These are phyloP conservation scores for Stictonetta naevosa DNA, from an alignment of 2,113 vertebrate species.

Conservation along the genomic window DNA sequence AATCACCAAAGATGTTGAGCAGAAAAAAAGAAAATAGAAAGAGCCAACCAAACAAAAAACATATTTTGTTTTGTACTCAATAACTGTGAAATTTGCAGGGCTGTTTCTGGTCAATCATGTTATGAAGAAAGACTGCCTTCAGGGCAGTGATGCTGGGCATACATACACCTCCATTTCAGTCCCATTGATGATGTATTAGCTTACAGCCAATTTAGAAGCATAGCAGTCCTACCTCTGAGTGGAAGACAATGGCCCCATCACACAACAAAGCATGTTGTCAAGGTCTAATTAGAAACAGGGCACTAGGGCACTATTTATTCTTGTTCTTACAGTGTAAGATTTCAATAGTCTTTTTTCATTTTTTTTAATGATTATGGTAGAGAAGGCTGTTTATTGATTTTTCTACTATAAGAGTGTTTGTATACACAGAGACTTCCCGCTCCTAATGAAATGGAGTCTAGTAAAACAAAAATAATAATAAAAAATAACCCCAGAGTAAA, in stretches of 20 bases:
- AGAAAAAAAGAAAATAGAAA: background rate
- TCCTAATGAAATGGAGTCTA: slow-evolving; percentile 12
- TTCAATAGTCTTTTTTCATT: background rate
- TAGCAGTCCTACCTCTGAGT: background rate
- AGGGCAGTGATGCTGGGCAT: background rate
- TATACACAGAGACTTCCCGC: background rate
- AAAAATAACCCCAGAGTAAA: slow-evolving; percentile 3
- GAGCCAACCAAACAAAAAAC: background rate
- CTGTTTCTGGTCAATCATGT: background rate
- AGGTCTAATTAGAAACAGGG: slow-evolving; percentile 52
- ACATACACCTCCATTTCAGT: background rate
- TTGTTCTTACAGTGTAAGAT: background rate
- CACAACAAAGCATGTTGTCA: background rate
- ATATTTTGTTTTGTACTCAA: background rate
- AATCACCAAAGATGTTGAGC: background rate
- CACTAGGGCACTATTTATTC: background rate
- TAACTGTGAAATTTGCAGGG: background rate
- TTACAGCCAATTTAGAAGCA: background rate
- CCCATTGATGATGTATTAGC: background rate
- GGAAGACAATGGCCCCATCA: slow-evolving; percentile 41
- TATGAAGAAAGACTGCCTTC: background rate
- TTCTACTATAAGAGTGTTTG: slow-evolving; percentile 14
- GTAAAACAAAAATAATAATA: slow-evolving; percentile 1
- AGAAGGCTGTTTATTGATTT: slow-evolving; percentile 30
- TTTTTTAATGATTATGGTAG: background rate